Evolutionary conservation across 2,888 invertebrate genomes (phyloP), one percentile per base, ranked within the genome.

Genomic region (Andrena chrysosceles): DNA sequence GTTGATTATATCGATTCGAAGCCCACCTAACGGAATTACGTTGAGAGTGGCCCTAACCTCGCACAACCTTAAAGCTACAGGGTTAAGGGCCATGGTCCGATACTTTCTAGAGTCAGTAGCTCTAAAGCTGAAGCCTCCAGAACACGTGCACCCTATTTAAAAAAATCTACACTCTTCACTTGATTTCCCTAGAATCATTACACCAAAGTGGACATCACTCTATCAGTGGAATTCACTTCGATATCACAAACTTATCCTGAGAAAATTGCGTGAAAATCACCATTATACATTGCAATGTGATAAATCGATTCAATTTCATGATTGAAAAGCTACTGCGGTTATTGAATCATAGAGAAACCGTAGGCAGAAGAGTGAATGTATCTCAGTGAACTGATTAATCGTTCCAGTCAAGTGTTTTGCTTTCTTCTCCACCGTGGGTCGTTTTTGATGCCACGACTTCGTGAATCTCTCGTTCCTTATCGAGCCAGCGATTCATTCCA

Each of bases 1-100:
- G 84, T 78, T 89, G 90, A 91, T 91, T 90, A 89, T 91, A 91
- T 91, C 91, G 91, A 91, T 91, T 90, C 87, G 81, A 84, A 85
- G 87, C 88, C 88, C 85, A 85, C 87, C 90, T 89, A 89, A 89
- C 87, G 85, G 88, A 90, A 91, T 90, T 90, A 89, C 87, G 85
- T 82, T 63, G 78, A 84, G 85, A 87, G 77, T 86, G 85, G 83
- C 83, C 91, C 90, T 91, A 91, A 91, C 91, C 91, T 91, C 85
- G 81, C 87, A 59, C 90, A 91, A 91, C 89, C 88, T 91, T 91
- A 89, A 89, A 90, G 89, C 83, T 83, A 71, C 66, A 42, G 33
- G 78, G 68, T 76, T 71, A 84, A 85, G 84, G 79, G 80, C 35
- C 70, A 68, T 56, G 70, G 76, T 33, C 68, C 75, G 59, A 72